A percentile compares a stretch with the other conserved stretches of the same genome.
Conservation (phyloP, 2,888 invertebrate species). For the Dolichomitus sp. region DNA sequence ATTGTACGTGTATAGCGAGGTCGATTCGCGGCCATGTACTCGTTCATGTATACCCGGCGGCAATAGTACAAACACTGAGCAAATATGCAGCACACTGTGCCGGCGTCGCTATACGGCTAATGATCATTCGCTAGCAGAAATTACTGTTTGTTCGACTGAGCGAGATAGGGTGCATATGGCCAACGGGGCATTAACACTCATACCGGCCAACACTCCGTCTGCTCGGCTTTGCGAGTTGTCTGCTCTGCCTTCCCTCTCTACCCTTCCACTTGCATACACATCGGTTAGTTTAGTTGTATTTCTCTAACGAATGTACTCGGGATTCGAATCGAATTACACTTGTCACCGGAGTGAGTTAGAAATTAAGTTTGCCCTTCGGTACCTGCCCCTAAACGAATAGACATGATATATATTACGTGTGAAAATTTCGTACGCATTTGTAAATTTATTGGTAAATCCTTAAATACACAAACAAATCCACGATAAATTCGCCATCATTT, state of each 20-base stretch:
- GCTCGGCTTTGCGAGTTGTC: constrained; percentile 16
- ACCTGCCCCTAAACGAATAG: background rate
- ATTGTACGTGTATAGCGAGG: constrained; percentile 15
- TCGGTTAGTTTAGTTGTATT: constrained; percentile 39
- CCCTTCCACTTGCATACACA: constrained; percentile 22
- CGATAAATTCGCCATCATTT: constrained; percentile 49
- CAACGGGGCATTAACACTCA: constrained; percentile 23
- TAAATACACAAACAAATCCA: constrained; percentile 34
- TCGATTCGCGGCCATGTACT: constrained; percentile 58
- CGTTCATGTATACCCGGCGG: constrained; percentile 46
- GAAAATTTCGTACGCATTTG: constrained; percentile 28
- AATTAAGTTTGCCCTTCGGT: constrained; percentile 34
- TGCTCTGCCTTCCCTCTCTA: too few species aligned
- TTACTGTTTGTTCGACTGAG: constrained; percentile 56
- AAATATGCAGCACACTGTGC: constrained; percentile 50
- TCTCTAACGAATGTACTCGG: constrained; percentile 54
- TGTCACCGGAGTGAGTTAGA: constrained; percentile 37
- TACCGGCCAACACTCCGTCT: constrained; percentile 22
- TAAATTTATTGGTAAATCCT: constrained; percentile 19
- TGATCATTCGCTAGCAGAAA: constrained; percentile 63
- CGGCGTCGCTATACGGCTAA: constrained; percentile 61
- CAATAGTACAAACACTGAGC: constrained; percentile 53
- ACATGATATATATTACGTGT: background rate
- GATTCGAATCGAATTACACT: constrained; percentile 56
- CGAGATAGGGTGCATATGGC: constrained; percentile 38